Evolutionary conservation across 2,888 invertebrate species (phyloP).

Genomic region (Meteorus cinctellus): DNA sequence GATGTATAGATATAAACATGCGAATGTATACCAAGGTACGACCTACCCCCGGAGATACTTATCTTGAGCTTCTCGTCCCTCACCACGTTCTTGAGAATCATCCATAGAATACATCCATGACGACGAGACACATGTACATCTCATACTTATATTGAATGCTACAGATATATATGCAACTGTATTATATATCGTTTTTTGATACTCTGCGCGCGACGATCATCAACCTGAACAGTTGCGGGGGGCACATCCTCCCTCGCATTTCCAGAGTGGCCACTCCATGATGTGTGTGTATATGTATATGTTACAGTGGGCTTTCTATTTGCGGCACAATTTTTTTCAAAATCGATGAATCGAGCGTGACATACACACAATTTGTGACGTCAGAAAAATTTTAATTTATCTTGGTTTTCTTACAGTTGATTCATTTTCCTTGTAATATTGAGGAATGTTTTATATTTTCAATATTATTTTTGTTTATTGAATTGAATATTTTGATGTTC

Average conservation of each 20-base stretch:
- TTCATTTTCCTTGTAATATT: not conserved
- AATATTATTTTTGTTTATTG: not conserved
- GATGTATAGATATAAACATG: constrained; percentile 22
- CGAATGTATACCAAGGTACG: constrained; percentile 24
- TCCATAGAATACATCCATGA: constrained; percentile 27
- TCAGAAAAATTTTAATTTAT: not conserved
- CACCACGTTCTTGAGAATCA: constrained; percentile 25
- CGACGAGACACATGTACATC: constrained; percentile 30
- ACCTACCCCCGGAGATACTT: constrained; percentile 37
- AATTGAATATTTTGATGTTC: not conserved
- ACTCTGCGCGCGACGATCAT: constrained; percentile 15
- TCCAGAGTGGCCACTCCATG: constrained; percentile 60
- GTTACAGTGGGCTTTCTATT: constrained; percentile 57
- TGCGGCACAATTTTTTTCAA: constrained; percentile 67
- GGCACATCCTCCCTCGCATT: constrained; percentile 29
- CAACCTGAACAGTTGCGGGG: not conserved
- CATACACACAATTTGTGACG: constrained; percentile 49
- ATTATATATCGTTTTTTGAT: not conserved
- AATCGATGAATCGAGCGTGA: constrained; percentile 68
- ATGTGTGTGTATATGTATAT: not conserved
- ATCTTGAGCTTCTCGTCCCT: constrained; percentile 26
- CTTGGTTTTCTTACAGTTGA: not conserved
- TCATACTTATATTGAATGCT: not conserved
- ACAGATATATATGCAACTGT: not conserved
- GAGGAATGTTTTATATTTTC: not conserved